These are phyloP conservation scores for Rhynchomys soricoides DNA, from an alignment of 2,113 vertebrate genomes.

Conservation along the genomic window DNA sequence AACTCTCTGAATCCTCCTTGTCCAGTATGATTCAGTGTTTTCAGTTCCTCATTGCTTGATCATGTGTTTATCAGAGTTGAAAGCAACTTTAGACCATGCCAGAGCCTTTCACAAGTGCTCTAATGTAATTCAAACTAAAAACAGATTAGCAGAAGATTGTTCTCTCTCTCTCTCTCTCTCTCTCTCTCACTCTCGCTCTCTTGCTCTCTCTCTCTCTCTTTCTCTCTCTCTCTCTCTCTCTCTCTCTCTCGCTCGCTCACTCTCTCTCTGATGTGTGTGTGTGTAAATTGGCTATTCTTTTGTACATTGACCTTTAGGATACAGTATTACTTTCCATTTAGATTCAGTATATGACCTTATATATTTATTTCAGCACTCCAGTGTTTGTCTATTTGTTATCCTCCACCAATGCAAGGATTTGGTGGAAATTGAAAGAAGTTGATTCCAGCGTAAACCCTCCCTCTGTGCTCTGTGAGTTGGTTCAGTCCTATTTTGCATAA, in stretches of 20 bases:
- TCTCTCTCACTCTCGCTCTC: background rate
- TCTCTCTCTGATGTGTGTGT: background rate
- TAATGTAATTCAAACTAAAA: conserved; percentile 86
- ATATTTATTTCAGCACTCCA: conserved; percentile 29
- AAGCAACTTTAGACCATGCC: conserved; percentile 82
- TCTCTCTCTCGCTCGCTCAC: background rate
- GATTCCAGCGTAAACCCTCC: conserved; percentile 79
- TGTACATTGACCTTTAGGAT: background rate
- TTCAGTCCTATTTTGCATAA: conserved; percentile 97
- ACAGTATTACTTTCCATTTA: conserved; percentile 6
- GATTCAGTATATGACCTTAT: conserved; percentile 28
- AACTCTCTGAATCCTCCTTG: conserved; percentile 67
- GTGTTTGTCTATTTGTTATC: conserved; percentile 61
- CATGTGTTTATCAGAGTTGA: conserved; percentile 81
- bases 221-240: background rate
- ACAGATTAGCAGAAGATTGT: conserved; percentile 66
- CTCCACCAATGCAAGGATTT: conserved; percentile 59
- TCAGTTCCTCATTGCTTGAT: conserved; percentile 80
- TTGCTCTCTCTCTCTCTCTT: background rate
- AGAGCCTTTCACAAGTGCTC: conserved; percentile 82
- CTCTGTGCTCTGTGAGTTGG: conserved; percentile 88
- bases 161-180: background rate
- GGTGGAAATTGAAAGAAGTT: conserved; percentile 73
- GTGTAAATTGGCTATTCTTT: conserved; percentile 41
- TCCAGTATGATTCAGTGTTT: conserved; percentile 70